Conservation (phyloP, 2,113 vertebrate species). For the Tympanuchus pallidicinctus region DNA sequence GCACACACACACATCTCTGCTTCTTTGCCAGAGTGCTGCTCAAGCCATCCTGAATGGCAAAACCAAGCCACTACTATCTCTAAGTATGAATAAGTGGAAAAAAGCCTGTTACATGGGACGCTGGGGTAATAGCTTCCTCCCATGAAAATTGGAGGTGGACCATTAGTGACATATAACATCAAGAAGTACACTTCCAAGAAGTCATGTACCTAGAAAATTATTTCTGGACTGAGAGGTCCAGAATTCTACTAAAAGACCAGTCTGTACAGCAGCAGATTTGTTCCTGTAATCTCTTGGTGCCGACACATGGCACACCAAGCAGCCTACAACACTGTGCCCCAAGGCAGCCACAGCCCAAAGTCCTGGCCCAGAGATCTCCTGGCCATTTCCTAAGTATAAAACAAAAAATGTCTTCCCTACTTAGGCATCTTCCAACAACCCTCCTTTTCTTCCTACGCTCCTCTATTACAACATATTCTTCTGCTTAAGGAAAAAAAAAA, state of each 20-base stretch:
- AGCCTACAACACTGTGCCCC: fast-evolving
- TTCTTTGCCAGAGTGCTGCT: not conserved
- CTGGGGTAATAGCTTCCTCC: not conserved
- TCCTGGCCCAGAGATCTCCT: not conserved
- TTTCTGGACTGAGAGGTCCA: not conserved
- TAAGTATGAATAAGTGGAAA: not conserved
- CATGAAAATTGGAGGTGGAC: not conserved
- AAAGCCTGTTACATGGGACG: not conserved
- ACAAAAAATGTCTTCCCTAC: not conserved
- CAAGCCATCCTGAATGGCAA: not conserved
- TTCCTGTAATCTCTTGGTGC: not conserved
- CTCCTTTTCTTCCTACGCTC: not conserved
- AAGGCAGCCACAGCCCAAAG: not conserved
- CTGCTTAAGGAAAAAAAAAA: not conserved
- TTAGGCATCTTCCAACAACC: fast-evolving
- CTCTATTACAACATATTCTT: not conserved
- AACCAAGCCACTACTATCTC: not conserved
- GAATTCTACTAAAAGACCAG: not conserved
- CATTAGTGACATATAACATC: not conserved
- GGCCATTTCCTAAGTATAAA: not conserved
- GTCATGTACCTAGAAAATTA: not conserved
- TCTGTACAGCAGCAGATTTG: not conserved
- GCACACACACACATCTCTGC: not conserved
- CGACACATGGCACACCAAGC: not conserved
- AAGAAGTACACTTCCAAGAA: not conserved